Base-by-base conservation (phyloP, 2,888 invertebrate species). In the Nebria brevicollis region DNA sequence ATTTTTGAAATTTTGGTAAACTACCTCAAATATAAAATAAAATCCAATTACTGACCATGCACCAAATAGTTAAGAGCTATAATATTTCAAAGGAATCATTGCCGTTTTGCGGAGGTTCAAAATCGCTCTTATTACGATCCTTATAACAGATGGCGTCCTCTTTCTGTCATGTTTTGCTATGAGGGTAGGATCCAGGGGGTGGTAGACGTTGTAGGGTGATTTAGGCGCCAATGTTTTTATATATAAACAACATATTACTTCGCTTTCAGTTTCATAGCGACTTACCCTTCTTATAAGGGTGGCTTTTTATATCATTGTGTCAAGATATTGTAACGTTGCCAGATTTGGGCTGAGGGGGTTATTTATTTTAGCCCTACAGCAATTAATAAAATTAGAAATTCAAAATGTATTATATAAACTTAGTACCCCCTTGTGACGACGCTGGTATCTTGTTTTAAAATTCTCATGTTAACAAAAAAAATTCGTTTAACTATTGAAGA, bases 161-260 rank as follows among this genome's bases (percentile, higher is more conserved):
- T 34, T 34, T 34, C 34, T 34, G 34, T 34, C 34, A 34, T 54
- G 54, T 54, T 54, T 54, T 13, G 54, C 8, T 54, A 13, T 54
- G 54, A 54, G 54, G 54, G 54, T 7, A 11, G 8, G 2, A 54
- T 54, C 8, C 13, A 54, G 54, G 54, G 54, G 54, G 54, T 54
- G 54, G 54, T 13, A 54, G 54, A 54, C 54, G 54, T 54, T 54
- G 13, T 8, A 34, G 70, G 70, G 70, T 70, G 70, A 70, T 34
- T 15, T 26, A 26, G 70, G 70, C 70, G 70, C 70, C 70, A 34
- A 70, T 70, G 70, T 70, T 70, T n/a, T 70, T 70, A 70, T 70
- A 34, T 66, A 54, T 54, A 54, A 54, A 54, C 54, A 54, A 34
- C 54, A 54, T 66, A 66, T 15, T 66, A 66, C 66, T 15, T 70